Conservation (phyloP, 2,797 vertebrate species). For the Gallinago solitaria region DNA sequence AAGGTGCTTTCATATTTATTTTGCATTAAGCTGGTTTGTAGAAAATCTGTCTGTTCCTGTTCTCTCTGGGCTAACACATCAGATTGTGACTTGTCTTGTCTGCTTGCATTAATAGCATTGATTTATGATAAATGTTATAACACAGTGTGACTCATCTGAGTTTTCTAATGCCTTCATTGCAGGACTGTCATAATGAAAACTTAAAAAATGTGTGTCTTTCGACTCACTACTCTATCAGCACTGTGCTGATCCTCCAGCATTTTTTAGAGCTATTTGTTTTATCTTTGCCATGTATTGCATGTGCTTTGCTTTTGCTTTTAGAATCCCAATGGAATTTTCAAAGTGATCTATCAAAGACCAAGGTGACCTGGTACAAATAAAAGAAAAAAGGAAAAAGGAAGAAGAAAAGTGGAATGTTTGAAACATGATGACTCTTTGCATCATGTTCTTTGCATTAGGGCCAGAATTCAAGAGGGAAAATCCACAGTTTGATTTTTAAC, state of each 20-base stretch:
- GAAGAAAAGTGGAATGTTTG: neutral
- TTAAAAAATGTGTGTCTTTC: neutral
- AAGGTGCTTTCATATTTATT: constrained; percentile 38
- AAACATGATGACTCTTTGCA: neutral
- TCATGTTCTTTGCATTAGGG: neutral
- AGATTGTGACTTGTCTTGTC: constrained; percentile 12
- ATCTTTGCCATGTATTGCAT: neutral
- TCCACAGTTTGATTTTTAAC: neutral
- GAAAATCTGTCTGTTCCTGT: constrained; percentile 33
- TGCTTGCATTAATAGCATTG: constrained; percentile 12
- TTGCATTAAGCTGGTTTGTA: constrained; percentile 14
- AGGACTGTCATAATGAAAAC: neutral
- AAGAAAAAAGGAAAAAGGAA: neutral
- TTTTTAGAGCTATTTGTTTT: constrained; percentile 13
- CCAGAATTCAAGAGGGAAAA: neutral
- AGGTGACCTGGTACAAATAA: neutral
- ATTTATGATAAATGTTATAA: constrained; percentile 32
- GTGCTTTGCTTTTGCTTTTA: neutral
- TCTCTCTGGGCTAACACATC: constrained; percentile 21
- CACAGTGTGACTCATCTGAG: neutral
- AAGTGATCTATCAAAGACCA: neutral
- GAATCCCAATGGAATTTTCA: neutral
- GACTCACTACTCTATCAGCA: neutral
- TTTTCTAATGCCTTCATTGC: constrained; percentile 22
- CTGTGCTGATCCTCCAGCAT: neutral